Base-by-base conservation (phyloP, 2,888 invertebrate species). In the Prosapia bicincta region DNA sequence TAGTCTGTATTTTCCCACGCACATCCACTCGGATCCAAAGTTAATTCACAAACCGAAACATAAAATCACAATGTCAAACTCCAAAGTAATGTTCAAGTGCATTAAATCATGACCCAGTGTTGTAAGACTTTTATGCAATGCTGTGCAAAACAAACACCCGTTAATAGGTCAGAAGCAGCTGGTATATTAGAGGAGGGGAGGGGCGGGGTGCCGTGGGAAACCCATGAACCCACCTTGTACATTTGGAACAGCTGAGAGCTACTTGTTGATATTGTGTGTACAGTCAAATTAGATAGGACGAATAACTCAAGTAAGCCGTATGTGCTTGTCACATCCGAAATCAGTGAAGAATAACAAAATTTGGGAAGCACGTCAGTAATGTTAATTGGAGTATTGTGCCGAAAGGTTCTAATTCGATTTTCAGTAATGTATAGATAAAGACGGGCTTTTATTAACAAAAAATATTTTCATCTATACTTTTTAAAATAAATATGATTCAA, bases 251-350 rank as follows among this genome's bases (percentile, higher is more conserved):
- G 54, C 54, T 54, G 54, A 54, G 2, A 54, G 30, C 30, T 38
- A 38, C 54, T 54, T 54, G 54, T 54, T 54, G 54, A 54, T 54
- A 54, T 15, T 81, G 66, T 80, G 84, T 81, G 76, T n/a, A n/a
- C n/a, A n/a, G n/a, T n/a, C n/a, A n/a, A n/a, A n/a, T n/a, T n/a
- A n/a, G n/a, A n/a, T n/a, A n/a, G n/a, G n/a, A n/a, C n/a, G n/a
- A n/a, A n/a, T n/a, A n/a, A n/a, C n/a, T n/a, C n/a, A n/a, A n/a
- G n/a, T n/a, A n/a, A n/a, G n/a, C n/a, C n/a, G n/a, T n/a, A n/a
- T n/a, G n/a, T n/a, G n/a, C n/a, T n/a, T n/a, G n/a, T n/a, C n/a
- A n/a, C n/a, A n/a, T n/a, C n/a, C n/a, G n/a, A n/a, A n/a, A n/a
- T n/a, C n/a, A n/a, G n/a, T n/a, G n/a, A n/a, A n/a, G n/a, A n/a